Evolutionary conservation across 1,140 invertebrate species (phyloP), one percentile per base, ranked within the genome.

Genomic region (Calosoma granatense): DNA sequence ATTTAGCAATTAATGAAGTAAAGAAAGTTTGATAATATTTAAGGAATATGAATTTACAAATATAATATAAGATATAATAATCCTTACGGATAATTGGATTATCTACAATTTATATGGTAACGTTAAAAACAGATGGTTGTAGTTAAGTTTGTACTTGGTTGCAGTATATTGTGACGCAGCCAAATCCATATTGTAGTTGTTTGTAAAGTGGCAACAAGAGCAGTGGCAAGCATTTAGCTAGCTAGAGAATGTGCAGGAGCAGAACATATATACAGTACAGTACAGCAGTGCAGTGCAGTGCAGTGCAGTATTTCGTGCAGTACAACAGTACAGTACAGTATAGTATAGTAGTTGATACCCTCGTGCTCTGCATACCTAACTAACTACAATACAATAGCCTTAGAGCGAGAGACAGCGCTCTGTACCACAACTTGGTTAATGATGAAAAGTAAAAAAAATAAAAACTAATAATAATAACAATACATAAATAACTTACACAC

Each of bases 21-120:
- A 70, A 65, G 30, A 65, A 64, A 65, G 70, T 72, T 70, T 70
- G 70, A 70, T 70, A 71, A 70, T 69, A 69, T 70, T 70, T 70
- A 71, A 71, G 60, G 60, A 57, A 65, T 63, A 65, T 67, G 66
- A 65, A 65, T 70, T 68, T 68, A 68, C 64, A 69, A 64, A 63
- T 58, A 47, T 59, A 26, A 56, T 19, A 56, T 54, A 30, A 54
- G 22, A 36, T 22, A 22, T 20, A 54, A 36, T 54, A 21, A 15
- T 54, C 22, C 22, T 54, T 1, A 54, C 26, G 53, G 15, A 47
- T 47, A 47, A 47, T 47, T 47, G 41, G 41, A 47, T 47, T 47
- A 47, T 47, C 41, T 47, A 47, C 41, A 47, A 47, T 47, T 47
- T 47, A 47, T 47, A 47, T 47, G 41, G 41, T 47, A 47, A 47